Evolutionary conservation across 2,797 vertebrate genomes (phyloP), one percentile per base, ranked within the genome.

Genomic region (Sebastes ruberrimus): DNA sequence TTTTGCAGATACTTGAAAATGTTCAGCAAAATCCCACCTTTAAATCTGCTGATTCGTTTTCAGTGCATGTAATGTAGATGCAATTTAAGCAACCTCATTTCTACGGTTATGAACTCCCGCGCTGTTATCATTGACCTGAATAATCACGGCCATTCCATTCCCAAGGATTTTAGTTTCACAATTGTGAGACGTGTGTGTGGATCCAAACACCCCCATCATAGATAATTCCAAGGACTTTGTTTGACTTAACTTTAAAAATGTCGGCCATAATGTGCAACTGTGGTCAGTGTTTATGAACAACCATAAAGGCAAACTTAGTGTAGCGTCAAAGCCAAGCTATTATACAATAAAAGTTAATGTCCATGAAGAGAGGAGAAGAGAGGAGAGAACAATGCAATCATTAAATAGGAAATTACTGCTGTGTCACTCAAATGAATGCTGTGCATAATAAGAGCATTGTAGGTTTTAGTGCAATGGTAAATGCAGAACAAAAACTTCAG

Each of bases 261-360:
- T 86, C 81, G 6, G 10, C 77, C 16, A 18, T 92, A 90, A 92
- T 86, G 88, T 91, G 90, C 83, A 80, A 84, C 85, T 82, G 71
- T 90, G 84, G 87, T 87, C 93, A 84, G 32, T 93, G 90, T 95
- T 95, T 94, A 94, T 94, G 93, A 92, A 94, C 87, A 88, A 79
- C 89, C 92, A 85, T 95, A 94, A 95, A 94, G 82, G 74, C 82
- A 90, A 93, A 93, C 83, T 83, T 91, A 93, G 92, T 92, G 91
- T 92, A 84, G 90, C 89, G 72, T 93, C 91, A 92, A 89, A 90
- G 85, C 89, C 87, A n/a, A 83, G 93, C 89, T 83, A 92, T 92
- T 93, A 93, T 83, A 85, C 89, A 85, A 91, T 95, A 92, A 95
- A 96, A 95, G 89, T 93, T 95, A 95, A 95, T 74, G 88, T 92